A percentile compares a stretch with the other conserved stretches of the same genome.
Conservation (phyloP, 2,888 invertebrate species). For the Catocala fraxini region DNA sequence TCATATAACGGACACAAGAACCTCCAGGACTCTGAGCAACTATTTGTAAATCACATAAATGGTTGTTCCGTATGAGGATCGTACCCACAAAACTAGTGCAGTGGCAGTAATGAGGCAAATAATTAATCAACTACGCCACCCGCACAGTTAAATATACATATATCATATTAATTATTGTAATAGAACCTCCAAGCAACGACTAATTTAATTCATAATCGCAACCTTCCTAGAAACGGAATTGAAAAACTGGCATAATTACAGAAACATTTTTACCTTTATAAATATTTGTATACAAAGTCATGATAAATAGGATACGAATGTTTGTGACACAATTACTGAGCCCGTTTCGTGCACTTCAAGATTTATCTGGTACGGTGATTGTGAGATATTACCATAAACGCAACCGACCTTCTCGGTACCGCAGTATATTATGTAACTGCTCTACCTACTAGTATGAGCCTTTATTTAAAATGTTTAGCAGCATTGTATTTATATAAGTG, state of each 20-base stretch:
- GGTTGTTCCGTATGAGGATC: no score
- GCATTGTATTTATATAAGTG: constrained; percentile 23
- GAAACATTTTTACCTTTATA: constrained; percentile 29
- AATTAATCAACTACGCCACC: no score
- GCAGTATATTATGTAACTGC: constrained; percentile 28
- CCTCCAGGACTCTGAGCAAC: no score
- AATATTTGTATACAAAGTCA: constrained; percentile 34
- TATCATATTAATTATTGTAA: not conserved
- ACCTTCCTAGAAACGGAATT: constrained; percentile 20
- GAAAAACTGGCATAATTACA: constrained; percentile 15
- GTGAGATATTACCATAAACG: constrained; percentile 66
- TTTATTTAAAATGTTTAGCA: constrained; percentile 20
- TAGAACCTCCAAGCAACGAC: not conserved
- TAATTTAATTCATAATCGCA: not conserved
- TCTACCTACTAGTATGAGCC: constrained; percentile 28
- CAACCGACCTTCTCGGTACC: constrained; percentile 59
- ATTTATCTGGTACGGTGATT: constrained; percentile 65
- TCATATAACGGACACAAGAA: no score
- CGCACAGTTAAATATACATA: no score
- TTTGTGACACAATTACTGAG: constrained; percentile 56
- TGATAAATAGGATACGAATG: constrained; percentile 46
- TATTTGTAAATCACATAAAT: no score
- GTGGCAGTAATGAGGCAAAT: no score
- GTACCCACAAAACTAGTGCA: no score
- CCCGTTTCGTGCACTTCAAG: constrained; percentile 60